A percentile compares a stretch with the other conserved stretches of the same genome.
Evolutionary conservation across 2,888 invertebrate species (phyloP).

Genomic region (Cosmia pyralina): DNA sequence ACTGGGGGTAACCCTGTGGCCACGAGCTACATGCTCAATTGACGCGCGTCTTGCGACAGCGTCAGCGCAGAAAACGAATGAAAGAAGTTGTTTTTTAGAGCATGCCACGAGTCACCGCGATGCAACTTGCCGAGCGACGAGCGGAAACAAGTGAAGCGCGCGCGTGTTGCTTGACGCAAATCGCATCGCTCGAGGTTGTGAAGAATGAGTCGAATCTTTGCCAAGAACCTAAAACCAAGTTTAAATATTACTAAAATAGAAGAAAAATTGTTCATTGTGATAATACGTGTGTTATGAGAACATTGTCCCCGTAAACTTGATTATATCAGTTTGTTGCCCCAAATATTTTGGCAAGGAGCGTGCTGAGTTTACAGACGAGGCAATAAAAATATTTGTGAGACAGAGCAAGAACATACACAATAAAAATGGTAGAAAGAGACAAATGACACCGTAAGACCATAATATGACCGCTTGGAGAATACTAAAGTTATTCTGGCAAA

Average conservation of each 20-base stretch:
- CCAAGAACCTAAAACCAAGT: neutral
- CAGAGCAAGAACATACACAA: slow-evolving; percentile 23
- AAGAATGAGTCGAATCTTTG: neutral
- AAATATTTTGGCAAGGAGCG: slow-evolving; percentile 66
- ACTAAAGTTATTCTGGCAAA: slow-evolving; percentile 13
- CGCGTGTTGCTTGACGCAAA: neutral
- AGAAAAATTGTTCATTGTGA: neutral
- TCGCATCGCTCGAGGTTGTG: neutral
- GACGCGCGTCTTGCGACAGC: neutral
- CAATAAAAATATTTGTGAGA: slow-evolving; percentile 52
- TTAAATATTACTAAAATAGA: neutral
- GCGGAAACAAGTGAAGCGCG: neutral
- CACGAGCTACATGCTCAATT: neutral
- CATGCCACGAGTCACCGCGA: no score
- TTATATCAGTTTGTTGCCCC: slow-evolving; percentile 60
- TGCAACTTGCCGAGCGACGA: no score
- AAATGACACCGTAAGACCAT: neutral
- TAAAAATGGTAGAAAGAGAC: slow-evolving; percentile 20
- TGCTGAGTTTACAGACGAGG: slow-evolving; percentile 50
- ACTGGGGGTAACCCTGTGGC: no score
- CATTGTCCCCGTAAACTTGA: slow-evolving; percentile 31
- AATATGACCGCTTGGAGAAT: slow-evolving; percentile 9
- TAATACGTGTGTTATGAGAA: slow-evolving; percentile 13
- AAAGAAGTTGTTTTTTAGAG: neutral
- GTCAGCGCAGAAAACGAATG: neutral